These are phyloP conservation scores for Habroteleia sp. DNA, from an alignment of 2,888 invertebrate species.

Conservation along the genomic window DNA sequence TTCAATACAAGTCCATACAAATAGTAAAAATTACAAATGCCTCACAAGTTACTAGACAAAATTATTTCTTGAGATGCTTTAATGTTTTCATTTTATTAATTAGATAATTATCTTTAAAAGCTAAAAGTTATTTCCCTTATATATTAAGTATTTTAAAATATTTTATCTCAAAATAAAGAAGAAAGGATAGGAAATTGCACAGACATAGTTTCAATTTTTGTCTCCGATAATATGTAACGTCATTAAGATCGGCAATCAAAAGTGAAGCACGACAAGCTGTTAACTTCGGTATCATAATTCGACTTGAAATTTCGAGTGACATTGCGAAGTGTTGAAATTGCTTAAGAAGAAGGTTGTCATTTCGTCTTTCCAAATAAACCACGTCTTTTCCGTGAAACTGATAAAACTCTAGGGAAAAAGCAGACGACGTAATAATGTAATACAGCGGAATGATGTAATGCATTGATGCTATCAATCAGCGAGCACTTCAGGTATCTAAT, in stretches of 20 bases:
- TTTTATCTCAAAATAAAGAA: background rate
- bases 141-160: no score
- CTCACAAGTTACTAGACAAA: no score
- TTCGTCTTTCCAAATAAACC: conserved; percentile 3
- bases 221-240: background rate
- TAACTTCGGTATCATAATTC: background rate
- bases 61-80: no score
- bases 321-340: background rate
- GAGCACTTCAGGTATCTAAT: conserved; percentile 18
- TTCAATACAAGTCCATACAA: no score
- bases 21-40: no score
- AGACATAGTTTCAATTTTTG: conserved; percentile 24
- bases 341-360: conserved; percentile 2
- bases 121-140: no score
- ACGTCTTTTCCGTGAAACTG: conserved; percentile 6
- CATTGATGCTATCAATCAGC: conserved; percentile 38
- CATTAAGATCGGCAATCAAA: background rate
- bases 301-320: no score
- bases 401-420: conserved; percentile 14
- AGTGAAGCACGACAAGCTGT: no score
- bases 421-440: conserved; percentile 21
- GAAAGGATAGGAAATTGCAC: conserved; percentile 23
- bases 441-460: conserved; percentile 29
- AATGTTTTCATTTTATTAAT: no score
- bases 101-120: no score